Base-by-base conservation (phyloP, 2,113 vertebrate species). In the Cathartes aura region DNA sequence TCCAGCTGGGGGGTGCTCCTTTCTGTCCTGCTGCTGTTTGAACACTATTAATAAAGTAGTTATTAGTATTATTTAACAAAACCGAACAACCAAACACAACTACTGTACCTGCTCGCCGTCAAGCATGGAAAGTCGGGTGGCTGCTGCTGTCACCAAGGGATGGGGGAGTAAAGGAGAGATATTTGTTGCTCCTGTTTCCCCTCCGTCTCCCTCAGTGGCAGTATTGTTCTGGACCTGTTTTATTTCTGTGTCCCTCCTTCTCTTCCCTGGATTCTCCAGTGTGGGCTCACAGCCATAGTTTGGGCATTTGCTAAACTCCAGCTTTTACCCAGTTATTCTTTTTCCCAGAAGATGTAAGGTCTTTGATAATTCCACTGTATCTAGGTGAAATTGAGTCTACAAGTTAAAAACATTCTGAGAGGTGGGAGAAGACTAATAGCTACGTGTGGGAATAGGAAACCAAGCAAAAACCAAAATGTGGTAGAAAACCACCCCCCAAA, bases 211-310 rank as follows among this genome's bases (percentile, higher is more conserved):
- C 27, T 23, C 43, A 13, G 42, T 30, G 74, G 11, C 18, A 12
- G 15, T 14, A 34, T 32, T 0, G 0, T 32, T 72, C 16, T 27
- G 16, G 48, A 70, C 15, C n/a, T 3, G 9, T 58, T 73, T 45
- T 27, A 12, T 10, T 38, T 76, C 32, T 14, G 1, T 50, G 27
- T 60, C 10, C 1, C 5, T 58, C 9, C 18, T 15, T 19, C 26
- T 47, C 20, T 60, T 76, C 36, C 64, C 14, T 34, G 45, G 15
- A 4, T 38, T 56, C 42, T 55, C n/a, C 56, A 74, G 9, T 1
- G 1, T 15, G 38, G 42, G 22, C 20, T 82, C 58, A 20, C 20
- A 42, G 5, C 18, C 1, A 0, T 1, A 38, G 34, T 19, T 2
- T 10, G 34, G 74, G 15, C 8, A 6, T 78, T 42, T 84, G 36